Evolutionary conservation across 2,797 vertebrate species (phyloP).

Genomic region (Sylvia borin): DNA sequence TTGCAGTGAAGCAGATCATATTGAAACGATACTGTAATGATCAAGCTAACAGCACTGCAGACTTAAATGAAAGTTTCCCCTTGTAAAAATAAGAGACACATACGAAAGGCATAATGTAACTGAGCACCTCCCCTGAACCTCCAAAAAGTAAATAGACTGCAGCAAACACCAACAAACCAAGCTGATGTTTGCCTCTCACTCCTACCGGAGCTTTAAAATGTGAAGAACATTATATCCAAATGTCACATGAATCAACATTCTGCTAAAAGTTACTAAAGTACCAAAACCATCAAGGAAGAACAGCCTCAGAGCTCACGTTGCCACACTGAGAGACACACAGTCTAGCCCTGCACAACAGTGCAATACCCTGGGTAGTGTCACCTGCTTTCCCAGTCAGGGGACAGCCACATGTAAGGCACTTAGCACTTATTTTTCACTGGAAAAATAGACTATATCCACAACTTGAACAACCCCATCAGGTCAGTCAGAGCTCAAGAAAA

Average conservation of each 20-base stretch:
- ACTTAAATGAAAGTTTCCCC: conserved; percentile 8
- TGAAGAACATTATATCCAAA: not conserved
- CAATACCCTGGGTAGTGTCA: not conserved
- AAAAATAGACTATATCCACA: not conserved
- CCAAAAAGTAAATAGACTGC: not conserved
- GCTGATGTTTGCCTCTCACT: not conserved
- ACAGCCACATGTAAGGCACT: not conserved
- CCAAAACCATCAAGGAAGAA: not conserved
- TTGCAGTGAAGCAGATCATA: not conserved
- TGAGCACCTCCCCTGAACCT: not conserved
- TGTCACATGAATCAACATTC: not conserved
- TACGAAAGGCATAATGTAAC: not conserved
- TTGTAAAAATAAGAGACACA: conserved; percentile 9
- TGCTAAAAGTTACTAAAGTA: not conserved
- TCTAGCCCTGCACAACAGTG: not conserved
- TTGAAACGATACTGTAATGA: not conserved
- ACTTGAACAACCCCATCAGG: not conserved
- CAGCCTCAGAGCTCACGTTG: not conserved
- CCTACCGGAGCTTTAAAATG: not conserved
- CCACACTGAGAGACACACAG: not conserved
- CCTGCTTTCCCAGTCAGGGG: not conserved
- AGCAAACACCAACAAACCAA: not conserved
- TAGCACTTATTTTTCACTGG: not conserved
- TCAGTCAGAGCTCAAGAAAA: not conserved
- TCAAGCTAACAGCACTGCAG: not conserved